phyloP scores from a whole-genome alignment of 1,140 invertebrate species.

The Drosophila kanapiae region DNA sequence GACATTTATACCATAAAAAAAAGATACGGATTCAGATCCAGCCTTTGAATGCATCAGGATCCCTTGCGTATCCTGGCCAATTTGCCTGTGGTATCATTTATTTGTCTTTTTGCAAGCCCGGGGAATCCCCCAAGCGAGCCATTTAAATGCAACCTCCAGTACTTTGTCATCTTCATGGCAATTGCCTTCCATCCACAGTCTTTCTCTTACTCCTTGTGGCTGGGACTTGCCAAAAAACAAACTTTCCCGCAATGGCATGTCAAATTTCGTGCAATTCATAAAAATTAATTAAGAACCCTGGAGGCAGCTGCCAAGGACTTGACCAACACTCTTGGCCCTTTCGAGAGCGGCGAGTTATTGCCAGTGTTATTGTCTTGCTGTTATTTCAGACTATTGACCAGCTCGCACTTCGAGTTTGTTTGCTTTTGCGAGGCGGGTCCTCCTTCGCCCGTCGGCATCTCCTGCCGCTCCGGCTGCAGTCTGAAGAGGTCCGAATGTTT shows the following conservation, averaged over 20 bases:
- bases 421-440: conserved; percentile 37
- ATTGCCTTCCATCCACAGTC: conserved; percentile 36
- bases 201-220: conserved; percentile 18
- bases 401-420: conserved; percentile 74
- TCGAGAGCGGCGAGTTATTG: conserved; percentile 67
- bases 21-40: not conserved
- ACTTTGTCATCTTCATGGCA: conserved; percentile 47
- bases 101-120: conserved; percentile 9
- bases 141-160: conserved; percentile 40
- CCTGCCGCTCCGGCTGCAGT: conserved; percentile 15
- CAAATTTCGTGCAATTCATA: conserved; percentile 78
- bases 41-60: not conserved
- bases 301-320: conserved; percentile 63
- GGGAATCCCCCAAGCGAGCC: conserved; percentile 2
- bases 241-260: conserved; percentile 37
- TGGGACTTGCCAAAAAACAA: conserved; percentile 59
- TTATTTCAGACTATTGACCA: conserved; percentile 82
- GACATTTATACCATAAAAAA: too few species aligned
- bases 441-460: not conserved
- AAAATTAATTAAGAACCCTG: conserved; percentile 80
- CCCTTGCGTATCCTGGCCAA: conserved; percentile 4
- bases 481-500: conserved; percentile 21
- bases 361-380: conserved; percentile 81
- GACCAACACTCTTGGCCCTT: conserved; percentile 45
- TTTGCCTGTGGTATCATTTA: conserved; percentile 20